Evolutionary conservation across 2,888 invertebrate species (phyloP).

Genomic region (Standfussiana lucernea): DNA sequence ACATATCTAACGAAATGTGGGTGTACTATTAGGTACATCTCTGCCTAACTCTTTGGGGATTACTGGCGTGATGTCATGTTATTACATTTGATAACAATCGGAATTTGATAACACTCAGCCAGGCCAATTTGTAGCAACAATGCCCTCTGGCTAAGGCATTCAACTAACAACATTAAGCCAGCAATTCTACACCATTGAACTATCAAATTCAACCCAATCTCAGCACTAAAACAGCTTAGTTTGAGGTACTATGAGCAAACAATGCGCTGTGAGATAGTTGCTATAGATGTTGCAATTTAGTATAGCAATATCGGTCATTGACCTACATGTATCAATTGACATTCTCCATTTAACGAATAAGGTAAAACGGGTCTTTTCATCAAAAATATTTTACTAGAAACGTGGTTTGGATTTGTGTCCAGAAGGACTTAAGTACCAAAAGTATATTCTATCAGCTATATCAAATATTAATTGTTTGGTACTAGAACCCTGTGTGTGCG

Average conservation of each 20-base stretch:
- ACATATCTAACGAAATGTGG: too few species aligned
- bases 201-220: conserved; percentile 7
- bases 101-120: background rate
- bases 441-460: too few species aligned
- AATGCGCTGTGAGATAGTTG: background rate
- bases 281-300: background rate
- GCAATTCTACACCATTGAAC: conserved; percentile 6
- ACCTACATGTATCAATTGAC: background rate
- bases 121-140: background rate
- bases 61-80: too few species aligned
- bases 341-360: background rate
- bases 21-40: too few species aligned
- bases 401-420: too few species aligned
- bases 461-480: too few species aligned
- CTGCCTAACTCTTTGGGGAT: too few species aligned
- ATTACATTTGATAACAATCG: too few species aligned
- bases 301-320: background rate
- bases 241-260: background rate
- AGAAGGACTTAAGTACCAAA: too few species aligned
- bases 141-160: background rate
- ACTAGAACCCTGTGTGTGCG: too few species aligned
- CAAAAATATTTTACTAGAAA: too few species aligned
- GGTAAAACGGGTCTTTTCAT: too few species aligned
- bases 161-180: background rate
- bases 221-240: background rate